These are phyloP conservation scores for Clarias pachynema DNA, from an alignment of 2,797 vertebrate species.

Conservation along the genomic window DNA sequence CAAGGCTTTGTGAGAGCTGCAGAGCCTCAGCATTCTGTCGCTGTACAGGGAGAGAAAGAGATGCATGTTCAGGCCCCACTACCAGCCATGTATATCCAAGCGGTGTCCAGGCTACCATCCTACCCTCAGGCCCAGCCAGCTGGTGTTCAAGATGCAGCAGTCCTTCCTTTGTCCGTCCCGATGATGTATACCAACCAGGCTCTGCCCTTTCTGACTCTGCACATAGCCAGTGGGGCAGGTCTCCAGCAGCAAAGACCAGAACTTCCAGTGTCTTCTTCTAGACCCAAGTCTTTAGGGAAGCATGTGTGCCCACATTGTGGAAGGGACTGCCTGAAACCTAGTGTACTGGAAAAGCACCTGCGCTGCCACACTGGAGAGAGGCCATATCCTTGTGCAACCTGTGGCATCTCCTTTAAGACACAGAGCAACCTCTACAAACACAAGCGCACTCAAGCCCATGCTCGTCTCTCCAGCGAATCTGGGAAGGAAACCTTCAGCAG, in stretches of 20 bases:
- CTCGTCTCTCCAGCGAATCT: slow-evolving; percentile 80
- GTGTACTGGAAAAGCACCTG: slow-evolving; percentile 94
- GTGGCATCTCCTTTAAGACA: slow-evolving; percentile 95
- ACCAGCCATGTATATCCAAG: slow-evolving; percentile 83
- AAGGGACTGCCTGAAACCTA: slow-evolving; percentile 94
- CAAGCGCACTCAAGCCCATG: slow-evolving; percentile 90
- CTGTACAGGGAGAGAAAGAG: slow-evolving; percentile 70
- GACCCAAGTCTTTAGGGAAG: slow-evolving; percentile 82
- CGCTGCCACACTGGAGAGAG: slow-evolving; percentile 95
- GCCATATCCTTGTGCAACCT: slow-evolving; percentile 90
- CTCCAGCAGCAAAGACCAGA: slow-evolving; percentile 69
- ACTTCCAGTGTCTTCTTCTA: slow-evolving; percentile 67
- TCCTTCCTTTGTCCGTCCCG: slow-evolving; percentile 68
- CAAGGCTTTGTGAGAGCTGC: slow-evolving; percentile 70
- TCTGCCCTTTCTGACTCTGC: slow-evolving; percentile 81
- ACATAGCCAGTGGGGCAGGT: slow-evolving; percentile 80
- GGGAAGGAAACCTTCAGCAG: slow-evolving; percentile 69
- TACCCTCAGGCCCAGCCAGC: slow-evolving; percentile 68
- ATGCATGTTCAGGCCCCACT: slow-evolving; percentile 74
- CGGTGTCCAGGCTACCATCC: slow-evolving; percentile 75
- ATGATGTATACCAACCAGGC: slow-evolving; percentile 74
- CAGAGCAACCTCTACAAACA: slow-evolving; percentile 99
- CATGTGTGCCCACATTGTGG: slow-evolving; percentile 90
- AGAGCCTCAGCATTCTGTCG: slow-evolving; percentile 65
- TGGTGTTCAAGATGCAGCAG: slow-evolving; percentile 64